These are phyloP conservation scores for Rotaria magnacalcarata DNA, from an alignment of 2,888 invertebrate species.

Conservation along the genomic window DNA sequence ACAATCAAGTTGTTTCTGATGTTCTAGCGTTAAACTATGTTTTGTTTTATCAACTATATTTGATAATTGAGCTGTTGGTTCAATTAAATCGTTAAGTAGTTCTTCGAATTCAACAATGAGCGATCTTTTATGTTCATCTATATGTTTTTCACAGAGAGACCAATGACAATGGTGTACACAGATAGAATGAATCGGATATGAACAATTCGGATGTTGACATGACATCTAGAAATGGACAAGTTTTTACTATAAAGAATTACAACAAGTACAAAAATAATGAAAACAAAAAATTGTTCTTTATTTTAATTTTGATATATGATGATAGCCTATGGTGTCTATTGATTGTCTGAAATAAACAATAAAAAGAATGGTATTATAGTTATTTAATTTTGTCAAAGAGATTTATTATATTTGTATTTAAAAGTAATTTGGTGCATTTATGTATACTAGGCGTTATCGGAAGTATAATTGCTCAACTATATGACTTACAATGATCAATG, in stretches of 20 bases:
- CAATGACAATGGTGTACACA: neutral
- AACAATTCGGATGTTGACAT: neutral
- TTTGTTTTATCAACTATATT: neutral
- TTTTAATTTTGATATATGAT: too few species aligned
- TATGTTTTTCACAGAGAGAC: neutral
- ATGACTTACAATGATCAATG: too few species aligned
- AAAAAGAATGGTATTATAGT: neutral
- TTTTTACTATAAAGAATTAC: neutral
- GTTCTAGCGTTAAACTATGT: neutral
- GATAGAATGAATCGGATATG: neutral
- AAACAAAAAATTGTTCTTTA: neutral
- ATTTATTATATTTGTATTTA: too few species aligned
- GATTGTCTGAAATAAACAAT: neutral
- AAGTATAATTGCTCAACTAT: too few species aligned
- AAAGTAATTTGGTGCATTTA: too few species aligned
- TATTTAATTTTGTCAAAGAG: neutral
- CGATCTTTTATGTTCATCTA: neutral
- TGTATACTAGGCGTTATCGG: too few species aligned
- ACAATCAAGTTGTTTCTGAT: neutral
- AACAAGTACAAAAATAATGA: neutral
- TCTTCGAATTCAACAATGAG: neutral
- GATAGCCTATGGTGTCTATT: neutral
- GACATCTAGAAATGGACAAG: neutral
- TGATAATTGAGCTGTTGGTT: neutral
- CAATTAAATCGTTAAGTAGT: neutral